Conservation (phyloP, 2,888 invertebrate genomes). For the Drosophila ezoana region DNA sequence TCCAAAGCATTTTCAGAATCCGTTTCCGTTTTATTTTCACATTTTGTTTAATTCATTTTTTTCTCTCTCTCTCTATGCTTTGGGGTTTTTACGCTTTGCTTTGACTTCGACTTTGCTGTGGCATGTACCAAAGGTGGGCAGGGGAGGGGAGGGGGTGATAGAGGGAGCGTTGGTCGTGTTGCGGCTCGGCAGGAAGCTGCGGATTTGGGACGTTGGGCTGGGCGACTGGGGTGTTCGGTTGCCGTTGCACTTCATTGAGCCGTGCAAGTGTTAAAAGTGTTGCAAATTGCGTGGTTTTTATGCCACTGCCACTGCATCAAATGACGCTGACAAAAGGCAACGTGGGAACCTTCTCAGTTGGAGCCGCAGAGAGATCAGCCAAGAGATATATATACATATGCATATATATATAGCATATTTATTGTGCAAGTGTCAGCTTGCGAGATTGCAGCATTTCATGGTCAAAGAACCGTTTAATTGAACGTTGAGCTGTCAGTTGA, state of each 20-base stretch:
- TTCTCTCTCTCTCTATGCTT: slow-evolving; percentile 15
- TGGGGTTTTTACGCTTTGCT: slow-evolving; percentile 53
- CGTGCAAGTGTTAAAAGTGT: slow-evolving; percentile 78
- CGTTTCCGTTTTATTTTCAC: slow-evolving; percentile 51
- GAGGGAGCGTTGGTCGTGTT: background rate
- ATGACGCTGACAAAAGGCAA: slow-evolving; percentile 24
- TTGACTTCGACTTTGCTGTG: slow-evolving; percentile 48
- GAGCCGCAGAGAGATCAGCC: slow-evolving; percentile 10
- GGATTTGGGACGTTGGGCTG: slow-evolving; percentile 24
- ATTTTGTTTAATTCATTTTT: slow-evolving; percentile 12
- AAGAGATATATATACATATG: slow-evolving; percentile 7
- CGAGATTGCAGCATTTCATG: too few species aligned
- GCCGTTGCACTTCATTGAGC: slow-evolving; percentile 76
- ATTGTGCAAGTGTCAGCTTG: too few species aligned
- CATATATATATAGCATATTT: background rate
- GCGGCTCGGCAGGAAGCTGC: slow-evolving; percentile 21
- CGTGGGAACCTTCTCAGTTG: slow-evolving; percentile 36
- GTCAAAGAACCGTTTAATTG: too few species aligned
- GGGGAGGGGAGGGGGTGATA: too few species aligned
- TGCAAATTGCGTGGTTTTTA: slow-evolving; percentile 75
- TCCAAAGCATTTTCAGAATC: slow-evolving; percentile 61
- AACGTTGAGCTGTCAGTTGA: too few species aligned
- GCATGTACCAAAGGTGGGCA: slow-evolving; percentile 2
- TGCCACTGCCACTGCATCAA: slow-evolving; percentile 47
- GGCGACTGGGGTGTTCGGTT: slow-evolving; percentile 26